Evolutionary conservation across 2,797 vertebrate genomes (phyloP).

Genomic region (Vireo griseus): DNA sequence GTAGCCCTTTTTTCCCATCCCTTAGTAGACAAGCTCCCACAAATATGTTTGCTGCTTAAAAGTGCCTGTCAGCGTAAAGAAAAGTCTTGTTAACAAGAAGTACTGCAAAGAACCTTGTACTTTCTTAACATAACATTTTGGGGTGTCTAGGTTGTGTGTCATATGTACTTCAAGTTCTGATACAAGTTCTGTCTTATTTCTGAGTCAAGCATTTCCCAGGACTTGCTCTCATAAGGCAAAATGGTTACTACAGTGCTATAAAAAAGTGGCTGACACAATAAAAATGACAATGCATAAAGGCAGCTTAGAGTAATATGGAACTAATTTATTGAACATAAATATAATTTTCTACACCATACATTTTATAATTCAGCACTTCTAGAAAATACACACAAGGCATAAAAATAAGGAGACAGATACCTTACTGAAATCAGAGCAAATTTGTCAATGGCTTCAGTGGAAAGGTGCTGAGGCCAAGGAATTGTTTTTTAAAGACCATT

Average conservation of each 20-base stretch:
- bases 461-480: background rate
- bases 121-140: background rate
- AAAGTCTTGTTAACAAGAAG: background rate
- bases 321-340: conserved; percentile 18
- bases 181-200: background rate
- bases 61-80: background rate
- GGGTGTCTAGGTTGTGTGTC: background rate
- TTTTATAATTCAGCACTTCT: conserved; percentile 39
- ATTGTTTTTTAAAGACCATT: background rate
- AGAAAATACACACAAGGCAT: background rate
- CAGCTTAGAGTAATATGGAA: conserved; percentile 18
- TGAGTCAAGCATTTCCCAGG: background rate
- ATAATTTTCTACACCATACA: background rate
- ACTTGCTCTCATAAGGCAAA: background rate
- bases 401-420: background rate
- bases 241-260: background rate
- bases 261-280: background rate
- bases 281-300: conserved; percentile 8
- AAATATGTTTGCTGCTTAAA: conserved; percentile 21
- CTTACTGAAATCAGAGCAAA: background rate
- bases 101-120: background rate
- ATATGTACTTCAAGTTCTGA: background rate
- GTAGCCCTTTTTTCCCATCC: background rate
- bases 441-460: background rate
- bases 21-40: background rate